Base-by-base conservation (phyloP, 2,797 vertebrate genomes). In the Pipistrellus pipistrellus region DNA sequence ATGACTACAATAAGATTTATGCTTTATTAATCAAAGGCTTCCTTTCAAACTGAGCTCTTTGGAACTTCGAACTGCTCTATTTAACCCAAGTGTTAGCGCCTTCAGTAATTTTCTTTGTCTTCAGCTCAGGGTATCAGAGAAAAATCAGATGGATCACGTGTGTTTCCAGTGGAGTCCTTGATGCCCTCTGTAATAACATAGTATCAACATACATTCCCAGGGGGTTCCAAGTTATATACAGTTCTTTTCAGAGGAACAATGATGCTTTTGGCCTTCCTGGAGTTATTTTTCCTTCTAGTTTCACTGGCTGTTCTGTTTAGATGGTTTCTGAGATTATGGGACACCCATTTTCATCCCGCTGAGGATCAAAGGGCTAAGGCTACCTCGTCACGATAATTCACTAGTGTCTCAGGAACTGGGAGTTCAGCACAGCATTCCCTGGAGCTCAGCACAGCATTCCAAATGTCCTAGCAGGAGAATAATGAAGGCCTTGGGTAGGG, bases 121-220 rank as follows among this genome's bases (percentile, higher is more conserved):
- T 96, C 94, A 94, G 83, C 73, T 71, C 88, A 75, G 86, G 72
- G 88, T 91, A 95, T 90, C 89, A 96, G 91, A 97, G 92, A 88
- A 98, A 98, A 97, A 97, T 88, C 95, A 97, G 97, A 96, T 91
- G 97, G 76, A 96, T 82, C 91, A 94, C 96, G 96, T 97, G 97
- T 98, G 96, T 96, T 98, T 97, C 87, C 95, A 96, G 85, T 85
- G 93, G 95, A 98, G 95, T 97, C 95, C 93, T 96, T 94, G 94
- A 95, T 94, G 85, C 66, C 93, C 93, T 97, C 96, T 97, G 96
- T 97, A 97, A 98, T 96, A 98, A 97, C 95, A 92, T 73, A 96
- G 95, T 77, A 97, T 96, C 93, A 87, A 57, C 94, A 95, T 91
- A 55, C 41, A 95, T 94, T 96, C 87, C 85, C 88, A 88, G 73